phyloP scores from a whole-genome alignment of 2,888 invertebrate species.

The Cheilosia vernalis region DNA sequence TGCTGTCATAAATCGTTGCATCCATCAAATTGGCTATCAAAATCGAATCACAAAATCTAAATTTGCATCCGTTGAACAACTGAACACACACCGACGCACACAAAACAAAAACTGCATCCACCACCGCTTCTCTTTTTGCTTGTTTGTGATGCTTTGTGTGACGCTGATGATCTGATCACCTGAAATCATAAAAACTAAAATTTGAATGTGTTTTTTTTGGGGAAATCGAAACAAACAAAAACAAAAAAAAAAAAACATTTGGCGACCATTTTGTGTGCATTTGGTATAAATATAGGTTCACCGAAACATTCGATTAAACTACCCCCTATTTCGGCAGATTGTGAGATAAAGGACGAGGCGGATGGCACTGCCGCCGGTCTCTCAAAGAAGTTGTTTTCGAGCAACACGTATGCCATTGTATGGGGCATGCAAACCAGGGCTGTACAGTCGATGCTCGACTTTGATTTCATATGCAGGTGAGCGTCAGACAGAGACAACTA shows the following conservation, averaged over 20 bases:
- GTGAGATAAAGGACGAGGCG: slow-evolving; percentile 77
- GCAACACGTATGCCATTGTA: slow-evolving; percentile 94
- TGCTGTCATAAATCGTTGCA: slow-evolving; percentile 16
- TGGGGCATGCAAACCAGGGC: slow-evolving; percentile 99
- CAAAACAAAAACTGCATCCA: slow-evolving; percentile 7
- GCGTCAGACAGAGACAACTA: slow-evolving; percentile 36
- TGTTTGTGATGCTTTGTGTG: slow-evolving; percentile 21
- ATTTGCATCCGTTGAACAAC: slow-evolving; percentile 50
- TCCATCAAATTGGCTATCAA: slow-evolving; percentile 46
- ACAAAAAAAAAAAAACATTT: slow-evolving; percentile 44
- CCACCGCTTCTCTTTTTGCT: not conserved
- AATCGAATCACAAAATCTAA: slow-evolving; percentile 37
- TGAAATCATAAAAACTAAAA: slow-evolving; percentile 33
- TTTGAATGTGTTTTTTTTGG: slow-evolving; percentile 52
- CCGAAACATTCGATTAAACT: slow-evolving; percentile 83
- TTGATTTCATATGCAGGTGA: slow-evolving; percentile 84
- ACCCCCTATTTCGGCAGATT: slow-evolving; percentile 84
- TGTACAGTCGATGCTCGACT: slow-evolving; percentile 87
- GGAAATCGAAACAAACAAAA: slow-evolving; percentile 56
- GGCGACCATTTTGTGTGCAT: slow-evolving; percentile 72
- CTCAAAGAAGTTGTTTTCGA: slow-evolving; percentile 88
- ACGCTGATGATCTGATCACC: slow-evolving; percentile 27
- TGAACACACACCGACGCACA: slow-evolving; percentile 5
- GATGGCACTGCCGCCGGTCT: slow-evolving; percentile 77
- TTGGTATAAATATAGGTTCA: slow-evolving; percentile 79